Base-by-base conservation (phyloP, 2,888 invertebrate species). In the Axea sp. region DNA sequence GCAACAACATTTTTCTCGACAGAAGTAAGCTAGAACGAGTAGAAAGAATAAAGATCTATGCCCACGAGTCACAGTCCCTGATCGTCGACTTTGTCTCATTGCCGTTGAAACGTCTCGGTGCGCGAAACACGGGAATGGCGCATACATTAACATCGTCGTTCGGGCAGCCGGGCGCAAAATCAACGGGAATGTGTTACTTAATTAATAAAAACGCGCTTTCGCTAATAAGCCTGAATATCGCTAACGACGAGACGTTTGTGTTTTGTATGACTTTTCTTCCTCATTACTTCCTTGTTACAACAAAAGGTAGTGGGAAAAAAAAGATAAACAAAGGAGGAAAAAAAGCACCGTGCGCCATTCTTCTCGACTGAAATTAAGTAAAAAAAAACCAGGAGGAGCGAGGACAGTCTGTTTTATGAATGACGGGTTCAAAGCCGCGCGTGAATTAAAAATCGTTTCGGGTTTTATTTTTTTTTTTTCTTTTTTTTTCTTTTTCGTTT, bases 321-420 rank as follows among this genome's bases (percentile, higher is more conserved):
- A 17, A 47, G 4, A 30, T 30, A 49, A 49, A 31, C 11, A 31
- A 49, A 49, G 45, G 35, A 30, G 30, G 28, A 39, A 22, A 28
- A 24, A 35, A 55, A 22, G n/a, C 39, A 30, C 39, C 37, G 24
- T 8, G 37, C 51, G 28, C 55, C 39, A 39, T 67, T 59, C 49
- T 59, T 59, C 43, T 24, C 31, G 28, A 24, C 14, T 5, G 22
- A 60, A 57, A 62, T 71, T 51, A 31, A 65, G 41, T 72, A n/a
- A n/a, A 47, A 60, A 65, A 59, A 71, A 74, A 75, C 68, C 68
- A 47, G 69, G 74, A 53, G 49, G 49, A 72, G 74, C 51, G 73
- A 75, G 71, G 67, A 37, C 73, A 76, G 69, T 77, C 73, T 77
- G 76, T 76, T 77, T 77, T 77, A 77, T 78, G 75, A 73, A 76